These are phyloP conservation scores for Pteromalus puparum DNA, from an alignment of 1,140 invertebrate genomes.

Conservation along the genomic window DNA sequence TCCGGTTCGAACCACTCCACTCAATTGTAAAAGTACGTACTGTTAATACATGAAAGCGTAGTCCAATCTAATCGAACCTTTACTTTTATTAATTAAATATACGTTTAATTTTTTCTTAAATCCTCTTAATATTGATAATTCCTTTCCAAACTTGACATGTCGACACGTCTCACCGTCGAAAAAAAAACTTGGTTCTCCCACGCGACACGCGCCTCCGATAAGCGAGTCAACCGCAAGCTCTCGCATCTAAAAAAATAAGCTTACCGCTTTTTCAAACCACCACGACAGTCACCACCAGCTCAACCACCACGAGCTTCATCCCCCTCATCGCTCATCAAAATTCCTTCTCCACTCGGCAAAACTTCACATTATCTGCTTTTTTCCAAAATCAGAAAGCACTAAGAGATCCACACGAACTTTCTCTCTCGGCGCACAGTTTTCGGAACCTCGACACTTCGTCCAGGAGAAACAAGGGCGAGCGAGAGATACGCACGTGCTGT, in stretches of 20 bases:
- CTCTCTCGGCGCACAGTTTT: background rate
- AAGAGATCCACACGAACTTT: background rate
- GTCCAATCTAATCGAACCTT: too few relatives aligned
- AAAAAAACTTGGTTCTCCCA: too few relatives aligned
- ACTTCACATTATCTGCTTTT: background rate
- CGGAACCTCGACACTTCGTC: background rate
- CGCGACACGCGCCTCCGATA: background rate
- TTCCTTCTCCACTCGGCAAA: background rate
- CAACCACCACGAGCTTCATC: background rate
- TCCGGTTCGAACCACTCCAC: too few relatives aligned
- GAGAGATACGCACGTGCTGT: slow-evolving; percentile 26
- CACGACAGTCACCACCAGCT: background rate
- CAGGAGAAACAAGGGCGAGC: too few relatives aligned
- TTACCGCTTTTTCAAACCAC: slow-evolving; percentile 30
- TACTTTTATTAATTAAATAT: too few relatives aligned
- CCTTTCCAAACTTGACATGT: too few relatives aligned
- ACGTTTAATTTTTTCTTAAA: too few relatives aligned
- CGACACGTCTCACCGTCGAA: too few relatives aligned
- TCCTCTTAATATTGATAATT: too few relatives aligned
- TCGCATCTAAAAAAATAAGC: background rate
- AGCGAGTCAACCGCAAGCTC: background rate
- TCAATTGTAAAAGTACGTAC: too few relatives aligned
- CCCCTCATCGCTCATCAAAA: background rate
- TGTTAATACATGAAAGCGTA: too few relatives aligned
- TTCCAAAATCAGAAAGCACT: background rate